Evolutionary conservation across 2,888 invertebrate species (phyloP).

Genomic region (Rhamnusium bicolor): DNA sequence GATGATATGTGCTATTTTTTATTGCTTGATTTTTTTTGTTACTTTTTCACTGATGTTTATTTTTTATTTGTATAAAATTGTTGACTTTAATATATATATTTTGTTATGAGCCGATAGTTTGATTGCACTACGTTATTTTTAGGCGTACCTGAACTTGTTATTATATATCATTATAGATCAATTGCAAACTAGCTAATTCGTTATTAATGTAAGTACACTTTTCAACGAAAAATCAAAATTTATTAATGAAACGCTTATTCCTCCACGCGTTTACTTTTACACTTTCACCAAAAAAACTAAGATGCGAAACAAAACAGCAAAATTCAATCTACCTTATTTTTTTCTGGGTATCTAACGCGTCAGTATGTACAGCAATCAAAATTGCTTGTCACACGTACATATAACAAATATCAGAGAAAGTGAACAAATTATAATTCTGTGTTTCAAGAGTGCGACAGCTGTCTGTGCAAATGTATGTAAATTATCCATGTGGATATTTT

Average conservation of each 20-base stretch:
- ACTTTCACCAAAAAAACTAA: constrained; percentile 39
- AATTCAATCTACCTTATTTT: too few relatives aligned
- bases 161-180: constrained; percentile 58
- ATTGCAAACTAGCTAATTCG: constrained; percentile 57
- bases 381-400: too few relatives aligned
- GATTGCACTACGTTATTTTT: constrained; percentile 61
- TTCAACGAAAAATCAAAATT: constrained; percentile 64
- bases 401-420: too few relatives aligned
- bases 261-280: constrained; percentile 44
- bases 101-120: constrained; percentile 70
- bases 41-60: constrained; percentile 70
- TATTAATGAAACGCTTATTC: constrained; percentile 58
- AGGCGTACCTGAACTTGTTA: constrained; percentile 65
- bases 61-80: constrained; percentile 70
- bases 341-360: too few relatives aligned
- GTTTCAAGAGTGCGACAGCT: too few relatives aligned
- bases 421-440: too few relatives aligned
- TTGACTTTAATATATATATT: constrained; percentile 76
- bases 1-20: constrained; percentile 63
- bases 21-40: constrained; percentile 66
- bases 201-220: constrained; percentile 53
- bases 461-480: too few relatives aligned
- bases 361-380: too few relatives aligned
- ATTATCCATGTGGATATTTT: too few relatives aligned
- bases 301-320: too few relatives aligned